Base-by-base conservation (phyloP, 2,113 vertebrate genomes). In the Stigmatopora argus region DNA sequence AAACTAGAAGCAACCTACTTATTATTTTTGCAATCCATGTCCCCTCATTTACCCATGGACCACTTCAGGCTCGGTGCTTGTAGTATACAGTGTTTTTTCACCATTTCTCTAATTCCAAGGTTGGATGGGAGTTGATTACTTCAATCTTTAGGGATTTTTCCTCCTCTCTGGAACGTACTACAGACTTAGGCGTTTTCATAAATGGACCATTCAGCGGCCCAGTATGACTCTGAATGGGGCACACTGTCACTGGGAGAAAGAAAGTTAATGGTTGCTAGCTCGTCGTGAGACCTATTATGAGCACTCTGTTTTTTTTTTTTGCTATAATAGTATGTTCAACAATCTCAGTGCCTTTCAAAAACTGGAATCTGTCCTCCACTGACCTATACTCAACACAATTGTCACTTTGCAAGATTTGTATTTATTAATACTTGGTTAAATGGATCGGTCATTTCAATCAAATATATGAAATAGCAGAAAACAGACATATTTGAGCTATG, bases 91-190 rank as follows among this genome's bases (percentile, higher is more conserved):
- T 77, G 64, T 79, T 21, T 88, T 89, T 86, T 80, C 21, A 10
- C 11, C 81, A 65, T 83, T 76, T 76, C 73, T 79, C 76, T 70
- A 77, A 70, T 73, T 78, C 66, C 64, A 78, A 83, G 70, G 80
- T 86, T 87, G 84, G 71, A 71, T 78, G 81, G 85, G 84, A 82
- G 85, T 80, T 75, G 63, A 71, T 74, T 79, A 80, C 82, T 84
- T 85, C 78, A 51, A 83, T 65, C 73, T 73, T 17, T 11, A 18
- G 3, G 61, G 41, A 44, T 69, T 65, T 78, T 69, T 71, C 14
- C 21, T 12, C 26, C 74, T 66, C 48, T 86, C 86, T 89, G 88
- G 87, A 90, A 90, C 86, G 85, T 89, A 88, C 87, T 90, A 87
- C 85, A 85, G 82, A 83, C 80, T 68, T 65, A 81, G 73, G 78